Conservation (phyloP, 2,113 vertebrate genomes). For the Tetraodon nigroviridis region DNA sequence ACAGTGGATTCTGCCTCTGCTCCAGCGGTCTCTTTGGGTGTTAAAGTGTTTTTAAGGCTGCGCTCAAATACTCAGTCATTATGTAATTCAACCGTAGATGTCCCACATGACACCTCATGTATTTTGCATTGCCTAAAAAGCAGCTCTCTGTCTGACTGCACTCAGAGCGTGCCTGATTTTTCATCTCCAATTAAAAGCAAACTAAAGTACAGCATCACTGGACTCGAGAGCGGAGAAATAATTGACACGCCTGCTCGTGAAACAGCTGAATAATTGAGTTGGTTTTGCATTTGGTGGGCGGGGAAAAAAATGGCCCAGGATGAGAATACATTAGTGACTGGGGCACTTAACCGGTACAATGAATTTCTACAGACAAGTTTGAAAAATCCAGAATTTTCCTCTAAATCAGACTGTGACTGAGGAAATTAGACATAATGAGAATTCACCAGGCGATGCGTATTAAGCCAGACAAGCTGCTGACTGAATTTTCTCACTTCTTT, state of each 20-base stretch:
- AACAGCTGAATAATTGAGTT: conserved; percentile 65
- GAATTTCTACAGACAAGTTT: too few relatives aligned
- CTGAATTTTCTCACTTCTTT: too few relatives aligned
- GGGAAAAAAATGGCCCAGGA: conserved; percentile 1
- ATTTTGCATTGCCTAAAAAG: conserved; percentile 66
- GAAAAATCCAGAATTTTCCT: too few relatives aligned
- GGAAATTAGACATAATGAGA: too few relatives aligned
- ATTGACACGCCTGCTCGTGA: conserved; percentile 51
- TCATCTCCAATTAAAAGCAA: conserved; percentile 66
- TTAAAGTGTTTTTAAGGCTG: conserved; percentile 43
- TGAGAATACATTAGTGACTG: too few relatives aligned
- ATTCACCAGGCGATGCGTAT: too few relatives aligned
- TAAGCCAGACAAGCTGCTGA: too few relatives aligned
- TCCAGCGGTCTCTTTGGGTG: conserved; percentile 20
- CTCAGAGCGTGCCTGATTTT: conserved; percentile 57
- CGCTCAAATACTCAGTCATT: conserved; percentile 36
- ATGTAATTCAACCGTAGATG: conserved; percentile 45
- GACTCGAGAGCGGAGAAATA: conserved; percentile 63
- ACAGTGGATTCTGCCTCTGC: background rate
- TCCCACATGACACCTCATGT: conserved; percentile 62
- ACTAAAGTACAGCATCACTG: conserved; percentile 49
- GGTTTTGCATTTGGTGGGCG: conserved; percentile 49
- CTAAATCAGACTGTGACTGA: too few relatives aligned
- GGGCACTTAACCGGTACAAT: too few relatives aligned
- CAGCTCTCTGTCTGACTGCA: conserved; percentile 43